These are phyloP conservation scores for Heliconius sara DNA, from an alignment of 2,888 invertebrate genomes.

Conservation along the genomic window DNA sequence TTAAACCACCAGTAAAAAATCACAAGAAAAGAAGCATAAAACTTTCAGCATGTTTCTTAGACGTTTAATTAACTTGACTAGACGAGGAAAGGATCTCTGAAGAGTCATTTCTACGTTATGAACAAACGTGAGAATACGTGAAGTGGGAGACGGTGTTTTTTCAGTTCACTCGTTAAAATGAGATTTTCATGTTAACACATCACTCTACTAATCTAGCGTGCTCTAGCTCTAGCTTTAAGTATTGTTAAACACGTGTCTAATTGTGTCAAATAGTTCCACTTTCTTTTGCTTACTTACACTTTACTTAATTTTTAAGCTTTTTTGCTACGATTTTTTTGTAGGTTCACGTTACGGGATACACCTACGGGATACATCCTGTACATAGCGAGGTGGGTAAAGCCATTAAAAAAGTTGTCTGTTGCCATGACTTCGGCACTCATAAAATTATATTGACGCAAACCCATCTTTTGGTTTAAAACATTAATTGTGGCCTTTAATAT, in stretches of 20 bases:
- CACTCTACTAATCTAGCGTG: constrained; percentile 35
- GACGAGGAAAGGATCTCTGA: constrained; percentile 51
- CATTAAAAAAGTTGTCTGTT: constrained; percentile 1
- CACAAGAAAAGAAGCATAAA: constrained; percentile 58
- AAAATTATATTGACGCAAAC: constrained; percentile 41
- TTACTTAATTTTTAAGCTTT: neutral
- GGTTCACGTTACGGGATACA: no score
- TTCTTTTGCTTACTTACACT: constrained; percentile 4
- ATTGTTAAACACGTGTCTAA: constrained; percentile 25
- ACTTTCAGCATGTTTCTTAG: constrained; percentile 52
- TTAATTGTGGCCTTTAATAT: constrained; percentile 44
- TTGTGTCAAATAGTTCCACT: constrained; percentile 20
- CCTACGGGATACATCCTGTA: no score
- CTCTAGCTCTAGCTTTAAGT: constrained; percentile 32
- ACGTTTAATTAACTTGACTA: constrained; percentile 72
- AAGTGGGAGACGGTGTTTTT: constrained; percentile 51
- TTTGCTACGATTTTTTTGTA: no score
- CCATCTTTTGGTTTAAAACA: constrained; percentile 41
- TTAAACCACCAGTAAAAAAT: neutral
- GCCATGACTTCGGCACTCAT: constrained; percentile 39
- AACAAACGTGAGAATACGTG: constrained; percentile 64
- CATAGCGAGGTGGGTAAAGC: no score
- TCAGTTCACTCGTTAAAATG: constrained; percentile 44
- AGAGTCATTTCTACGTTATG: constrained; percentile 64
- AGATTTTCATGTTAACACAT: constrained; percentile 41